Evolutionary conservation across 2,797 vertebrate genomes (phyloP).

Genomic region (Pterois miles): DNA sequence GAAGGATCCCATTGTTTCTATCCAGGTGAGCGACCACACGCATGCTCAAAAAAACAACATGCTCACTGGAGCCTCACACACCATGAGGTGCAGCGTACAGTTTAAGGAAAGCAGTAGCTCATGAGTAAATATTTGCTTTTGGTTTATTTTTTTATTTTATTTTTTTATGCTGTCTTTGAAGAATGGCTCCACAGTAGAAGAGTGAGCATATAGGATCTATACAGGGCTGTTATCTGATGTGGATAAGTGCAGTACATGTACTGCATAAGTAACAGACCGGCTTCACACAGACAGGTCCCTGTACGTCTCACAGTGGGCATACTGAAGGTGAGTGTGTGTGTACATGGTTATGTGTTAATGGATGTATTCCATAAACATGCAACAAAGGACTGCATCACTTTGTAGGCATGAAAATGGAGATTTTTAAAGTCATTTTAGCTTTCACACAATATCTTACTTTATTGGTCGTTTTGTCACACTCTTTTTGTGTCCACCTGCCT

Average conservation of each 20-base stretch:
- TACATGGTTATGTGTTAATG: background rate
- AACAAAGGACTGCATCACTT: background rate
- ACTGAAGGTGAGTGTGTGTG: slow-evolving; percentile 51
- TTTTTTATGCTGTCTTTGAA: slow-evolving; percentile 25
- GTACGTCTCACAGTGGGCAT: background rate
- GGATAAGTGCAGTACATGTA: slow-evolving; percentile 14
- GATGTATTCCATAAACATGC: background rate
- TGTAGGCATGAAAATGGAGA: background rate
- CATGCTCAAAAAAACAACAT: slow-evolving; percentile 26
- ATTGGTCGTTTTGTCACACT: slow-evolving; percentile 6
- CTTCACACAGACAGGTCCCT: slow-evolving; percentile 15
- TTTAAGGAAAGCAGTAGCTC: slow-evolving; percentile 18
- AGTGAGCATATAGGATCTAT: slow-evolving; percentile 6
- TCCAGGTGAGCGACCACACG: slow-evolving; percentile 70
- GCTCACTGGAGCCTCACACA: slow-evolving; percentile 22
- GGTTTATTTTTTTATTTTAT: background rate
- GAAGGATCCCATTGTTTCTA: slow-evolving; percentile 43
- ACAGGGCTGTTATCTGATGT: slow-evolving; percentile 32
- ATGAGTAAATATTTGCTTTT: slow-evolving; percentile 43
- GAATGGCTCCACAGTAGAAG: slow-evolving; percentile 11
- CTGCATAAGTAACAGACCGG: slow-evolving; percentile 33
- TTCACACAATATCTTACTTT: background rate
- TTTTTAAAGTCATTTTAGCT: background rate
- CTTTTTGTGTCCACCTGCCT: background rate
- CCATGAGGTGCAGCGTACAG: slow-evolving; percentile 11